phyloP scores from a whole-genome alignment of 2,888 invertebrate genomes.

The Agrochola circellaris region DNA sequence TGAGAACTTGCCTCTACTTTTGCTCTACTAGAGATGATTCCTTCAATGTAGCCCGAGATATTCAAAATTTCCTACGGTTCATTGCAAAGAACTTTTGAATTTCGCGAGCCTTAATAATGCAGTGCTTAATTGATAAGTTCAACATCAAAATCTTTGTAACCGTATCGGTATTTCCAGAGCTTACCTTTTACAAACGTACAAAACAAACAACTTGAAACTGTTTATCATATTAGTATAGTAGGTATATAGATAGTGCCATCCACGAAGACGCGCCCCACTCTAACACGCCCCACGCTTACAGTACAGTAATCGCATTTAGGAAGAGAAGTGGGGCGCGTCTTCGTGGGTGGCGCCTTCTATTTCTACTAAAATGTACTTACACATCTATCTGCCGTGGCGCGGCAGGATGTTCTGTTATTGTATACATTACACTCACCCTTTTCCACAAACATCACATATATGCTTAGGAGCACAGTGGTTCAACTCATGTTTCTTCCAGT shows the following conservation, averaged over 20 bases:
- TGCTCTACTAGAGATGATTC: background rate
- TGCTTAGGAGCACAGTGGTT: constrained; percentile 64
- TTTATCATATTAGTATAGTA: background rate
- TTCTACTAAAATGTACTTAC: background rate
- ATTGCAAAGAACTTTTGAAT: background rate
- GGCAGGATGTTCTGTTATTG: background rate
- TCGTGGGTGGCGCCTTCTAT: too few species aligned
- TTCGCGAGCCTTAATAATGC: too few species aligned
- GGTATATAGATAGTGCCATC: too few species aligned
- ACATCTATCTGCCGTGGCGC: background rate
- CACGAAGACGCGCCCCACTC: too few species aligned
- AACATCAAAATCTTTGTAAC: background rate
- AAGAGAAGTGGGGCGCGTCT: too few species aligned
- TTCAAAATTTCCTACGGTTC: background rate
- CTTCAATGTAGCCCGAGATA: background rate
- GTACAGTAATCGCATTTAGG: too few species aligned
- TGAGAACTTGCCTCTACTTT: background rate
- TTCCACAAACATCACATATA: constrained; percentile 78
- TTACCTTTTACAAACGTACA: background rate
- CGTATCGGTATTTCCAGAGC: background rate
- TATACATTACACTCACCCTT: constrained; percentile 67
- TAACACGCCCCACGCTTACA: too few species aligned
- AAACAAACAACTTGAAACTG: background rate
- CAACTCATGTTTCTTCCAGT: constrained; percentile 74
- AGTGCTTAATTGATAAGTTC: background rate